Percentiles rank a stretch among this genome's conserved stretches.
phyloP scores from a whole-genome alignment of 2,888 invertebrate genomes.

The Octodonta nipae region DNA sequence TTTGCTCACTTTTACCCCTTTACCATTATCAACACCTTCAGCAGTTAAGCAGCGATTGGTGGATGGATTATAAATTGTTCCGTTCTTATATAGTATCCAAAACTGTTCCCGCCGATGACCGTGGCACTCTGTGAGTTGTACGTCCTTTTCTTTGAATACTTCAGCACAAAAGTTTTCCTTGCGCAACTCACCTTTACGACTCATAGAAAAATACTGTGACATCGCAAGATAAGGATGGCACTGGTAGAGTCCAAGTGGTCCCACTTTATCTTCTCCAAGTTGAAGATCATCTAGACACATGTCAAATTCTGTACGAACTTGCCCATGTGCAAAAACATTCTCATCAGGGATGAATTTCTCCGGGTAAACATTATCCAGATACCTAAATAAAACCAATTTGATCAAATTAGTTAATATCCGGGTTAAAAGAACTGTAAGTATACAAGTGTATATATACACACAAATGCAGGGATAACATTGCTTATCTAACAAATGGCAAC shows the following conservation, averaged over 20 bases:
- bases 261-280: conserved; percentile 50
- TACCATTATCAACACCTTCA: conserved; percentile 29
- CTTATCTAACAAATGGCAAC: no score
- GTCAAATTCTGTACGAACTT: conserved; percentile 43
- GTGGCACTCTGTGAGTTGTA: conserved; percentile 38
- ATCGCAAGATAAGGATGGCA: conserved; percentile 55
- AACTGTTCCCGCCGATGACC: conserved; percentile 33
- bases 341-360: conserved; percentile 83
- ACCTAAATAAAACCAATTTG: no score
- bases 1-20: conserved; percentile 26
- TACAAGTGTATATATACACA: no score
- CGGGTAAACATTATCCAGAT: conserved; percentile 72
- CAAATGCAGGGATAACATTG: no score
- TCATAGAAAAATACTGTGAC: conserved; percentile 65
- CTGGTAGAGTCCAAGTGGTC: conserved; percentile 60
- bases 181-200: conserved; percentile 54
- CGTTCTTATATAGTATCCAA: conserved; percentile 28
- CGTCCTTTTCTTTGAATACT: conserved; percentile 36
- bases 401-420: no score
- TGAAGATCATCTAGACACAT: conserved; percentile 73
- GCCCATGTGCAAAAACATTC: conserved; percentile 64
- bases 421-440: no score
- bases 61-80: conserved; percentile 30
- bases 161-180: conserved; percentile 68
- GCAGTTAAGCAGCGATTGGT: conserved; percentile 31